Base-by-base conservation (phyloP, 2,113 vertebrate species). In the Centropus bengalensis region DNA sequence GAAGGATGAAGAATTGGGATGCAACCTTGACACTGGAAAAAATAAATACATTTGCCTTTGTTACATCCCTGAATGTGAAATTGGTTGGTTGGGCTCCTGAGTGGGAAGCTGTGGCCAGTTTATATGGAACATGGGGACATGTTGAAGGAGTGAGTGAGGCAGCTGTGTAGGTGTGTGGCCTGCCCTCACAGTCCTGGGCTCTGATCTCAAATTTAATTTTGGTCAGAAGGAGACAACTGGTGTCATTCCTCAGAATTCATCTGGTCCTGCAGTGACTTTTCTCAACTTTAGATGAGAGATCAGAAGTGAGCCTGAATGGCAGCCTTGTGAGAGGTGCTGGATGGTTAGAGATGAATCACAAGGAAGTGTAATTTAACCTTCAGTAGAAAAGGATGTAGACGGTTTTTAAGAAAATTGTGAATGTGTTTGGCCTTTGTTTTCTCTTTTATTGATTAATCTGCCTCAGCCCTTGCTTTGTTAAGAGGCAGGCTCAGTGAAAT, bases 111-210 rank as follows among this genome's bases (percentile, higher is more conserved):
- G 22, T 40, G 52, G 13, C 44, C 17, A 5, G 6, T 33, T 60
- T 55, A 20, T 6, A 4, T 23, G 42, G 54, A 62, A 22, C 18
- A 49, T 4, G 0, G 3, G 45, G 11, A 30, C 17, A 8, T 3
- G 8, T 9, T 0, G 2, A 60, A 60, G 12, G 36, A 55, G 38
- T 5, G 44, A 47, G 18, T 9, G 32, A 58, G 36, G 11, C 33
- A 59, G n/a, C 21, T 18, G 33, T 47, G 42, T 8, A 26, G 12
- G 23, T 54, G 15, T 33, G 56, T 56, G 18, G 7, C 23, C 49
- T 84, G 55, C 20, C 19, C 38, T 45, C 0, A 0, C 19, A 12
- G 14, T 42, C 0, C 0, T 45, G 28, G 20, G 10, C 62, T 67
- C 30, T 56, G 33, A 27, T 32, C 23, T 64, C 1, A 0, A 8